These are phyloP conservation scores for Ianthella basta DNA, from an alignment of 37 sponge, comb jelly and placozoan genomes.

Conservation along the genomic window DNA sequence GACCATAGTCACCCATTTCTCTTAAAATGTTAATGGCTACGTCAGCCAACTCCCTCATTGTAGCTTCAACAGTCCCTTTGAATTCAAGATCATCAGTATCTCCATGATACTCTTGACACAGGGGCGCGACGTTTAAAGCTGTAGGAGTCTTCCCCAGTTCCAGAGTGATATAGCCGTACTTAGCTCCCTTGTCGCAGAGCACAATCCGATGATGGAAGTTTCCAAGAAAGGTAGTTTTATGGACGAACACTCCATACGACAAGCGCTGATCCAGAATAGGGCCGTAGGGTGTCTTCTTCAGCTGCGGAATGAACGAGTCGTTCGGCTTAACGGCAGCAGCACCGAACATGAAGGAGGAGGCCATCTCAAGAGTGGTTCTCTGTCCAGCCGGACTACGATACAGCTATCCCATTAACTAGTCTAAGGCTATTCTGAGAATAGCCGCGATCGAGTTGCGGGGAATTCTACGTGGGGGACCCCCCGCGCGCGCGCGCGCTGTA, in stretches of 20 bases:
- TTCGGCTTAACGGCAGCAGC: background rate
- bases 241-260: no score
- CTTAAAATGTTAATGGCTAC: background rate
- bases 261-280: background rate
- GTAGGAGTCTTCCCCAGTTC: background rate
- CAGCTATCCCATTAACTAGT: no score
- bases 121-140: background rate
- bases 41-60: background rate
- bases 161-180: background rate
- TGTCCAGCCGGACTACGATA: no score
- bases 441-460: no score
- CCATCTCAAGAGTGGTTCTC: slow-evolving; percentile 1
- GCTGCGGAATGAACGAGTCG: background rate
- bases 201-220: slow-evolving; percentile 4
- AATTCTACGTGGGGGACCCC: no score
- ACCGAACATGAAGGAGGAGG: background rate
- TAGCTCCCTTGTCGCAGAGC: background rate
- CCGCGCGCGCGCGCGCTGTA: no score
- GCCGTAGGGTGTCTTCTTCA: background rate
- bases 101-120: background rate
- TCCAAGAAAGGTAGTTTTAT: background rate
- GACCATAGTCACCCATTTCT: background rate
- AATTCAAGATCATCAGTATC: background rate
- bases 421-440: no score
- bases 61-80: background rate